phyloP scores from a whole-genome alignment of 1,140 invertebrate genomes.

The Mya arenaria region DNA sequence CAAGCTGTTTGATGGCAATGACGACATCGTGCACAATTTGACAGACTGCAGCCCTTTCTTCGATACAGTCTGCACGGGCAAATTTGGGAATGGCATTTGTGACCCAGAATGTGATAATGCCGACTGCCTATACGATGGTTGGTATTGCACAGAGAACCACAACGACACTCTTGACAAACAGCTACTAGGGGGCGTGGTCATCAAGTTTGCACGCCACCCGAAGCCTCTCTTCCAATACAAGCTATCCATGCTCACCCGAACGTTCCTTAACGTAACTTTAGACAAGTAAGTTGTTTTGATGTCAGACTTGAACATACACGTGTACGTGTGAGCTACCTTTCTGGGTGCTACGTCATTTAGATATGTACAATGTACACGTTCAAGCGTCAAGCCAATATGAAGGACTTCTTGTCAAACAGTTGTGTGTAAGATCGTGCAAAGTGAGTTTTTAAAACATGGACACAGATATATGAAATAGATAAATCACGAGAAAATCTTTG shows the following conservation, averaged over 20 bases:
- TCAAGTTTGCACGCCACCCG: not conserved
- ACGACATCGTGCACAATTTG: not conserved
- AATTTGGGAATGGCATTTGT: slow-evolving; percentile 32
- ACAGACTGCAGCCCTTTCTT: slow-evolving; percentile 43
- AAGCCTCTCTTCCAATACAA: not conserved
- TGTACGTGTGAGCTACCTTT: not conserved
- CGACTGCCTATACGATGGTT: slow-evolving; percentile 27
- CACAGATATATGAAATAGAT: too few relatives aligned
- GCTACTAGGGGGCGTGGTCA: slow-evolving; percentile 1
- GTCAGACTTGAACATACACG: too few relatives aligned
- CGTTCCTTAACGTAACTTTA: not conserved
- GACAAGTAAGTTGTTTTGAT: not conserved
- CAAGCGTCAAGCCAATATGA: not conserved
- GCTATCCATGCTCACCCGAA: slow-evolving; percentile 12
- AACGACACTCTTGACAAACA: not conserved
- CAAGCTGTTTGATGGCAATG: slow-evolving; percentile 32
- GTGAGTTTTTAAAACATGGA: too few relatives aligned
- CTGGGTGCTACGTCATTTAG: not conserved
- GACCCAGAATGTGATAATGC: slow-evolving; percentile 9
- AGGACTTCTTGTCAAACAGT: not conserved
- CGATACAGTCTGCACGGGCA: slow-evolving; percentile 3
- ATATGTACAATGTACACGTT: not conserved
- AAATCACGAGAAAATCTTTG: too few relatives aligned
- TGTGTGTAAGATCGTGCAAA: too few relatives aligned
- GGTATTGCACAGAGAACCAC: not conserved